These are phyloP conservation scores for Lasiommata megera DNA, from an alignment of 2,888 invertebrate species.

Conservation along the genomic window DNA sequence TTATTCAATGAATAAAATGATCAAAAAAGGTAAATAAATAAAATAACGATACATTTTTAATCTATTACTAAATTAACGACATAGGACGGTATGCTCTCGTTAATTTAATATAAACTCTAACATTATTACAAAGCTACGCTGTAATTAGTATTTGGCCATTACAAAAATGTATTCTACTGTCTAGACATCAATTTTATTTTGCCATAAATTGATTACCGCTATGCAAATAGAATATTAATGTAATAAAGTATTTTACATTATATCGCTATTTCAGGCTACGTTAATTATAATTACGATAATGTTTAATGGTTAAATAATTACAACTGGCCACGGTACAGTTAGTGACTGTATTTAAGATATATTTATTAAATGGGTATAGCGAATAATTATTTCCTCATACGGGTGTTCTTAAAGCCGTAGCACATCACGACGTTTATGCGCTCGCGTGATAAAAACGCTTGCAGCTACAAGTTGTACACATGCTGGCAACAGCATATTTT, in stretches of 20 bases:
- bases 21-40: too few species aligned
- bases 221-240: neutral
- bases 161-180: neutral
- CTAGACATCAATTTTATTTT: neutral
- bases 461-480: too few species aligned
- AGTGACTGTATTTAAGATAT: neutral
- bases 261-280: neutral
- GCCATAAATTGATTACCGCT: neutral
- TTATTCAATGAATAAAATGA: too few species aligned
- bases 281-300: neutral
- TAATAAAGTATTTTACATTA: neutral
- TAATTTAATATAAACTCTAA: too few species aligned
- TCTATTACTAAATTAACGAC: too few species aligned
- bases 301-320: neutral
- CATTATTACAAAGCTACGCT: neutral
- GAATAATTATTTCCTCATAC: neutral
- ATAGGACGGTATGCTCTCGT: too few species aligned
- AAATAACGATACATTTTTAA: too few species aligned
- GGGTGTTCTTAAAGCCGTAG: neutral
- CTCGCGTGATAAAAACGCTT: too few species aligned
- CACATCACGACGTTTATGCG: too few species aligned
- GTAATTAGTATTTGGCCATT: neutral
- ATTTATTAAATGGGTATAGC: neutral
- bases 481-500: too few species aligned
- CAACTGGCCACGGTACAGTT: neutral